Base-by-base conservation (phyloP, 2,797 vertebrate species). In the Ctenopoma multispine region DNA sequence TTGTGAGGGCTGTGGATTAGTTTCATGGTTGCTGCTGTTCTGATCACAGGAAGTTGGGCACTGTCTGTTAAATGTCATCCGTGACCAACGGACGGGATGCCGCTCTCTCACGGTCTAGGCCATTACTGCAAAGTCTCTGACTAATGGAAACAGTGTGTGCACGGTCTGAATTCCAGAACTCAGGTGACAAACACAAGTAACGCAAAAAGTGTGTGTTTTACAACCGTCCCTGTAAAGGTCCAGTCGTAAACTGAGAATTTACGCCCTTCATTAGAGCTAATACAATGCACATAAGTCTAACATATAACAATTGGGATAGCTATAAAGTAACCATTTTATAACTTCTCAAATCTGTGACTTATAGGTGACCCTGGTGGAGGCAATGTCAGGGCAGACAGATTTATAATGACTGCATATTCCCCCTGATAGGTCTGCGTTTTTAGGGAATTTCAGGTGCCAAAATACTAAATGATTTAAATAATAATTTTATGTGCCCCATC, bases 201-300 rank as follows among this genome's bases (percentile, higher is more conserved):
- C 88, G 91, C 86, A 91, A 92, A 95, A 95, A 94, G 91, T 72
- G 92, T 92, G 92, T 94, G 94, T 93, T 95, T 95, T 94, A 95
- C 93, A 92, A 90, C 88, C 88, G 87, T 78, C 83, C 90, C 90
- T 90, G 88, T 94, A 94, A 94, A 94, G 89, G 91, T 90, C 79
- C 85, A 75, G 89, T 93, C 87, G 88, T 95, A 95, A 95, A 95
- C 86, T 67, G 82, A 94, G 92, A 94, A 95, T 95, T 95, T 95
- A 95, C 64, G 83, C 89, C 92, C 88, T 95, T 95, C 94, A 94
- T 95, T 95, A 95, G 93, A 77, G 90, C 91, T 93, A 94, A 94
- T 94, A 95, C 94, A 95, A 95, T 94, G 92, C 93, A 94, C 93
- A 94, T 95, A 94, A 94, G 91, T 95, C 93, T 92, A 92, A 93